Evolutionary conservation across 2,113 vertebrate genomes (phyloP).

Genomic region (Guaruba guarouba): DNA sequence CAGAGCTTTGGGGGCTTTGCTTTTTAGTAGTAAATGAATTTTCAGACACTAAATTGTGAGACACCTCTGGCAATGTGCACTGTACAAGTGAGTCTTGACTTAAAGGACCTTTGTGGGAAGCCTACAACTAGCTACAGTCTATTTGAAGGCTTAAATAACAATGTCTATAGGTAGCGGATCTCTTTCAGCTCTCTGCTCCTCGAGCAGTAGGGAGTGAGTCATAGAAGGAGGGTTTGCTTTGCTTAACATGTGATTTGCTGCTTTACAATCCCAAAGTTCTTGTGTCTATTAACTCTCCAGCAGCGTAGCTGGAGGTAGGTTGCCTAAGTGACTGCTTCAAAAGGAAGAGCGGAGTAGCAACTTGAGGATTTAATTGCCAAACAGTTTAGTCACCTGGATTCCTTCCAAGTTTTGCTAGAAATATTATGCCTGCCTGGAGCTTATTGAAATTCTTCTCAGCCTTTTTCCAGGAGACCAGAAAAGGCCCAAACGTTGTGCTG

Average conservation of each 20-base stretch:
- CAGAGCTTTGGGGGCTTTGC: background rate
- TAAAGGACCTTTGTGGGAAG: background rate
- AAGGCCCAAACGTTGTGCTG: background rate
- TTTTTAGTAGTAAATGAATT: background rate
- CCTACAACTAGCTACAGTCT: background rate
- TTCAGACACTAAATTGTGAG: background rate
- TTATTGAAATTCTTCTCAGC: background rate
- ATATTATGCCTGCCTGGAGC: background rate
- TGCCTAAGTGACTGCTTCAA: background rate
- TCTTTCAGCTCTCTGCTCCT: background rate
- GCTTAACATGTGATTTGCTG: background rate
- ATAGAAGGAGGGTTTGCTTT: background rate
- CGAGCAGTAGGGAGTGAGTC: background rate
- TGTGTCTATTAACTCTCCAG: background rate
- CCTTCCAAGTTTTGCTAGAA: background rate
- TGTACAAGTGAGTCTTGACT: background rate
- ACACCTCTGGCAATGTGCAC: background rate
- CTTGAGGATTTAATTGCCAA: slow-evolving; percentile 6
- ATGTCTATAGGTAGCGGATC: background rate
- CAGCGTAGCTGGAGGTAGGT: background rate
- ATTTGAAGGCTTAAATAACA: background rate
- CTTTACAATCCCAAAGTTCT: background rate
- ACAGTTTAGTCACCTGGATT: background rate
- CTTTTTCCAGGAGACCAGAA: background rate
- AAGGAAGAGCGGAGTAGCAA: background rate